These are phyloP conservation scores for Kryphioiulus occultus DNA, from an alignment of 2,888 invertebrate genomes.

Conservation along the genomic window DNA sequence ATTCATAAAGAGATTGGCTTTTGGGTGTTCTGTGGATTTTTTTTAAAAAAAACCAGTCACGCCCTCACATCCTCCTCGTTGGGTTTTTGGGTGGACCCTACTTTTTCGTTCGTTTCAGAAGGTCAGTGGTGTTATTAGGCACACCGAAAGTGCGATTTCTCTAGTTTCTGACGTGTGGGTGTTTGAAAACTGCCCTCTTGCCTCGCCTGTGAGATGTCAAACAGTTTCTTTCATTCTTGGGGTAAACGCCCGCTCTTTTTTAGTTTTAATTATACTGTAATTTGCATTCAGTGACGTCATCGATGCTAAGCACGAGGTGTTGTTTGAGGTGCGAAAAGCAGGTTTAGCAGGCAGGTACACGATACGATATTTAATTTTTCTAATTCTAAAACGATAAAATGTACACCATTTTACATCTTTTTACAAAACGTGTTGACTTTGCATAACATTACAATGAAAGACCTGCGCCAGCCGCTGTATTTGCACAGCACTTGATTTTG, in stretches of 20 bases:
- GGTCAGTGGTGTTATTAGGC: neutral
- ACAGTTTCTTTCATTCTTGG: neutral
- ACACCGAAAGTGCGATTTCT: slow-evolving; percentile 3
- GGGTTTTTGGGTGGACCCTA: slow-evolving; percentile 27
- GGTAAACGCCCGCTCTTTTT: neutral
- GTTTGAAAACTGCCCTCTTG: neutral
- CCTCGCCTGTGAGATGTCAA: neutral
- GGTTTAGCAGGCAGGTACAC: neutral
- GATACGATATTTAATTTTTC: neutral
- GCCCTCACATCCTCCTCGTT: slow-evolving; percentile 31
- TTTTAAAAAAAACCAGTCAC: neutral
- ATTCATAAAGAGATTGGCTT: neutral
- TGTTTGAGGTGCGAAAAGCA: neutral
- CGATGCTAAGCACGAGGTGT: neutral
- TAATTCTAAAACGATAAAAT: neutral
- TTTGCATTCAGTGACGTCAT: slow-evolving; percentile 20
- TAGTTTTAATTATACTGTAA: neutral
- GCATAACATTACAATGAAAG: too few species aligned
- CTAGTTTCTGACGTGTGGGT: neutral
- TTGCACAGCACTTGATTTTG: neutral
- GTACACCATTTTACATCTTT: neutral
- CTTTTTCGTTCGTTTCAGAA: slow-evolving; percentile 17
- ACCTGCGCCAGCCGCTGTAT: too few species aligned
- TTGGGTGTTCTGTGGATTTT: neutral
- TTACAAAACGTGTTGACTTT: too few species aligned